A percentile compares a stretch with the other conserved stretches of the same genome.
Conservation (phyloP, 2,888 invertebrate genomes). For the Ectemnius cavifrons region DNA sequence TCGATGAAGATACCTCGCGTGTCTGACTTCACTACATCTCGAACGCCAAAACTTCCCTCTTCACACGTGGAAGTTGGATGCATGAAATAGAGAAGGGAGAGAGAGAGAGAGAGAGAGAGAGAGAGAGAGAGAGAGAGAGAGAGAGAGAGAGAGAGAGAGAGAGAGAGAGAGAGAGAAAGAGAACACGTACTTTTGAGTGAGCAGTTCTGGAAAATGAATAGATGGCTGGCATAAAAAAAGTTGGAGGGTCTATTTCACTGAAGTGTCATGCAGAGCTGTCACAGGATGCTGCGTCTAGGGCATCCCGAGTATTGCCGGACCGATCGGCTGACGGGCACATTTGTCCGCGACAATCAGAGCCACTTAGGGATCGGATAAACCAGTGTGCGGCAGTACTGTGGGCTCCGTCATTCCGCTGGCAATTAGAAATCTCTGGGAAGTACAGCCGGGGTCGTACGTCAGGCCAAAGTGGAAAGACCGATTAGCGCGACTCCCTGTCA, state of each 20-base stretch:
- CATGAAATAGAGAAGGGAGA: not conserved
- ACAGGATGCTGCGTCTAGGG: not conserved
- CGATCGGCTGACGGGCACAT: conserved; percentile 42
- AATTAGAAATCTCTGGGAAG: conserved; percentile 59
- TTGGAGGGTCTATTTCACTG: not conserved
- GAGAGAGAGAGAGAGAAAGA: not conserved
- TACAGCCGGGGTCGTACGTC: conserved; percentile 48
- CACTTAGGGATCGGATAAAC: conserved; percentile 41
- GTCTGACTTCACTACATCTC: not conserved
- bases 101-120: no score
- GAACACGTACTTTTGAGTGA: not conserved
- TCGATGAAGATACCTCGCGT: not conserved
- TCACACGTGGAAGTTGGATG: no score
- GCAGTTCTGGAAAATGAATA: no score
- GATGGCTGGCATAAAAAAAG: not conserved
- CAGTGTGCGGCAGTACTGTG: not conserved
- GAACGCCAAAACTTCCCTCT: no score
- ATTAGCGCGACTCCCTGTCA: conserved; percentile 75
- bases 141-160: no score
- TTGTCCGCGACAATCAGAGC: conserved; percentile 59
- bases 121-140: no score
- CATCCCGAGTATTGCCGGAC: not conserved
- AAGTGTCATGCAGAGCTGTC: not conserved
- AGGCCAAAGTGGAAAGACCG: conserved; percentile 73
- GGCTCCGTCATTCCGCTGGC: conserved; percentile 38